Evolutionary conservation across 2,888 invertebrate species (phyloP).

Genomic region (Dynastes maya): DNA sequence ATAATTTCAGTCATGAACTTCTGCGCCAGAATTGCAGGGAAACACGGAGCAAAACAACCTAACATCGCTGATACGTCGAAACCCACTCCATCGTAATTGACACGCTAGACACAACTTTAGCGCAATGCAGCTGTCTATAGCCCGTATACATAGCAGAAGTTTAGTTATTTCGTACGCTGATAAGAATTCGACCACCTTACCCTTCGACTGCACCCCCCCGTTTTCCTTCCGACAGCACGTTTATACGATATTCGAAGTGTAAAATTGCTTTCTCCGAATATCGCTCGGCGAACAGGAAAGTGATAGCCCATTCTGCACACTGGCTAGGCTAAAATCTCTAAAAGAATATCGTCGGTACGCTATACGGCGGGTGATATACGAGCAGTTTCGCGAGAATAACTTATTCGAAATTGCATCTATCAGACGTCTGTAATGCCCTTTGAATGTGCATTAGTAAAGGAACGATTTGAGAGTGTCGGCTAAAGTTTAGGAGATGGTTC

Average conservation of each 20-base stretch:
- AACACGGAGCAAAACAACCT: not conserved
- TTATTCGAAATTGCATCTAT: conserved; percentile 42
- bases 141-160: conserved; percentile 2
- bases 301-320: conserved; percentile 37
- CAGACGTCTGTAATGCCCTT: conserved; percentile 9
- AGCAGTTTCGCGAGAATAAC: conserved; percentile 31
- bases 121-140: conserved; percentile 46
- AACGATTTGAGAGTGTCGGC: not conserved
- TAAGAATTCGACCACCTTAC: conserved; percentile 36
- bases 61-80: conserved; percentile 16
- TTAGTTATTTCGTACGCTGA: conserved; percentile 42
- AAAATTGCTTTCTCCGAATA: conserved; percentile 38
- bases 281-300: conserved; percentile 20
- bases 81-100: conserved; percentile 13
- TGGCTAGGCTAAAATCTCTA: conserved; percentile 28
- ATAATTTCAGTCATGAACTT: conserved; percentile 34
- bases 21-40: conserved; percentile 6
- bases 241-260: conserved; percentile 37
- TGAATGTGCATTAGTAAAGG: conserved; percentile 8
- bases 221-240: not conserved
- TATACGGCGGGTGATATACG: conserved; percentile 36
- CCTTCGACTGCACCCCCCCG: not conserved
- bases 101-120: conserved; percentile 26
- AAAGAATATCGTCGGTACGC: conserved; percentile 26
- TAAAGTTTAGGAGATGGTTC: not conserved